Evolutionary conservation across 2,113 vertebrate species (phyloP).

Genomic region (Rhipidura dahli): DNA sequence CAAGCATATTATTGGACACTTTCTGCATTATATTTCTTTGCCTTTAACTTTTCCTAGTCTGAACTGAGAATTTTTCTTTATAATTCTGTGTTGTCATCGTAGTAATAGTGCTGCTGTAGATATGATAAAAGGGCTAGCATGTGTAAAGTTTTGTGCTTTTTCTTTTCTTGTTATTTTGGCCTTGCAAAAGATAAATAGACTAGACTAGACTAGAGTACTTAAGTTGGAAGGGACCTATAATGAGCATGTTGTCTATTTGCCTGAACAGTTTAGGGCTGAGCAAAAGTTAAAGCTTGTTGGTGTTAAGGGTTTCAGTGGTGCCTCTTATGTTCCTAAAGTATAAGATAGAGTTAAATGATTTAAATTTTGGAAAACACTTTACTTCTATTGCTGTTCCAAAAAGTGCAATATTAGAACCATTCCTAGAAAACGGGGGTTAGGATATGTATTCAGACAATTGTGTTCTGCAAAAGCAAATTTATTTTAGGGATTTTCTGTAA

Average conservation of each 20-base stretch:
- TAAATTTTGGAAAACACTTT: neutral
- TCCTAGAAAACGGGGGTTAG: neutral
- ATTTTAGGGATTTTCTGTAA: neutral
- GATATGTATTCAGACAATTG: fast-evolving
- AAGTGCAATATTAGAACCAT: neutral
- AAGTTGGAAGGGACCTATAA: neutral
- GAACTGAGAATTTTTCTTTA: neutral
- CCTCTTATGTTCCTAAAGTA: neutral
- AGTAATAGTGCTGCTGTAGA: neutral
- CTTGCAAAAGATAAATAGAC: neutral
- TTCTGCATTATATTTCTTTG: neutral
- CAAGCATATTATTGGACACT: neutral
- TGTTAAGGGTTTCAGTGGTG: neutral
- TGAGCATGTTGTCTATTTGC: neutral
- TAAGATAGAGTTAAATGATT: neutral
- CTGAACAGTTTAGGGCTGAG: neutral
- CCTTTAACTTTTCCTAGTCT: neutral
- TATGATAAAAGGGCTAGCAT: neutral
- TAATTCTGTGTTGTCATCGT: neutral
- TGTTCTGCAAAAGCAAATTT: neutral
- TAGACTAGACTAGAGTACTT: neutral
- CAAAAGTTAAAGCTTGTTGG: neutral
- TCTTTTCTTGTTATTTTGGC: neutral
- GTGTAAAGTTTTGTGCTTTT: neutral
- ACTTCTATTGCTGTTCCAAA: neutral